These are phyloP conservation scores for Thecocarcelia acutangulata DNA, from an alignment of 2,888 invertebrate genomes.

Conservation along the genomic window DNA sequence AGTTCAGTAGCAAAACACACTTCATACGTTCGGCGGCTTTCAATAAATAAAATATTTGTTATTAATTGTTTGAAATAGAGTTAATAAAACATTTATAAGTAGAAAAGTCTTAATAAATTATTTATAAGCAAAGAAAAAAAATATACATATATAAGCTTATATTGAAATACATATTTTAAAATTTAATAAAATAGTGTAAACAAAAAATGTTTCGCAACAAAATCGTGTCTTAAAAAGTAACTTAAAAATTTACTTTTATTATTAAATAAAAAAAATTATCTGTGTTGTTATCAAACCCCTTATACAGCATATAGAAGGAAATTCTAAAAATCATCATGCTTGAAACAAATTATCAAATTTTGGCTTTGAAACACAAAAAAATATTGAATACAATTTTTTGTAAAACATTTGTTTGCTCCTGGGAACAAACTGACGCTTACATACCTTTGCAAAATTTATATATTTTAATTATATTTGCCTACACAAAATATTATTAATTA, in stretches of 20 bases:
- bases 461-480: constrained; percentile 7
- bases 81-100: constrained; percentile 53
- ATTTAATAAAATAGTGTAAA: constrained; percentile 12
- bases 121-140: neutral
- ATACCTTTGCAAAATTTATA: neutral
- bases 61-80: constrained; percentile 44
- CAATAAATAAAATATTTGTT: constrained; percentile 38
- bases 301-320: no score
- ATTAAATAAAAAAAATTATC: constrained; percentile 13
- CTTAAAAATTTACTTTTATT: neutral
- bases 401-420: neutral
- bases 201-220: constrained; percentile 2
- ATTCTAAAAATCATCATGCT: no score
- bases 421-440: neutral
- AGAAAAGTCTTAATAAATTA: constrained; percentile 9
- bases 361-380: no score
- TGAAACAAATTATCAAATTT: no score
- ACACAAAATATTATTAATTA: constrained; percentile 63
- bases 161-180: constrained; percentile 9
- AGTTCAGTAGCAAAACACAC: constrained; percentile 69
- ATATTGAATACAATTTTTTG: no score
- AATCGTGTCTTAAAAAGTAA: constrained; percentile 12
- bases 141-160: constrained; percentile 4
- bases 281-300: constrained; percentile 55
- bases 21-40: constrained; percentile 64